These are phyloP conservation scores for Odocoileus virginianus DNA, from an alignment of 2,113 vertebrate genomes.

Conservation along the genomic window DNA sequence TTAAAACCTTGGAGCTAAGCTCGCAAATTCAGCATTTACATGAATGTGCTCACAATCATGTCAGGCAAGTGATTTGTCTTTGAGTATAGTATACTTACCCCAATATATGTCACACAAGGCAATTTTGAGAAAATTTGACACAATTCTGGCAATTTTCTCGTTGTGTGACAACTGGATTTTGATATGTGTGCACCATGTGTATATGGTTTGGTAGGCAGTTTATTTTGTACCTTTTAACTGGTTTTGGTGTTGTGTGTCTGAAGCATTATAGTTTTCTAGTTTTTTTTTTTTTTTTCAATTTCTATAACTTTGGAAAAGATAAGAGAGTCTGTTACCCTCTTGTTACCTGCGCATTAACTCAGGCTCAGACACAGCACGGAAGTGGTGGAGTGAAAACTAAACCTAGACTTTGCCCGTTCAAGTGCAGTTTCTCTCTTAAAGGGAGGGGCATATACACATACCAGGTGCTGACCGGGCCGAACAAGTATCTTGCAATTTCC, in stretches of 20 bases:
- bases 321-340: background rate
- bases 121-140: background rate
- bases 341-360: background rate
- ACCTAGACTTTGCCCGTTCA: background rate
- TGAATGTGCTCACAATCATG: background rate
- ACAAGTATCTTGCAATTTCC: background rate
- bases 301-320: constrained; percentile 22
- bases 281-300: background rate
- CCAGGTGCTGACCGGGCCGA: background rate
- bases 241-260: background rate
- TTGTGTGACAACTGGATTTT: background rate
- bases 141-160: background rate
- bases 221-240: background rate
- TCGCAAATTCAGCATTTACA: constrained; percentile 32
- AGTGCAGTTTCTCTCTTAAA: background rate
- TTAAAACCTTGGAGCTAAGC: background rate
- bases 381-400: constrained; percentile 14
- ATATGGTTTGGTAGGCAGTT: background rate
- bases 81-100: background rate
- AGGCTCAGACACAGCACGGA: background rate
- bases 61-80: background rate
- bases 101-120: background rate
- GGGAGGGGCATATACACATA: background rate
- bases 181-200: background rate
- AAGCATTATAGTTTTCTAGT: background rate